phyloP scores from a whole-genome alignment of 2,797 vertebrate species.

The Pagetopsis macropterus region DNA sequence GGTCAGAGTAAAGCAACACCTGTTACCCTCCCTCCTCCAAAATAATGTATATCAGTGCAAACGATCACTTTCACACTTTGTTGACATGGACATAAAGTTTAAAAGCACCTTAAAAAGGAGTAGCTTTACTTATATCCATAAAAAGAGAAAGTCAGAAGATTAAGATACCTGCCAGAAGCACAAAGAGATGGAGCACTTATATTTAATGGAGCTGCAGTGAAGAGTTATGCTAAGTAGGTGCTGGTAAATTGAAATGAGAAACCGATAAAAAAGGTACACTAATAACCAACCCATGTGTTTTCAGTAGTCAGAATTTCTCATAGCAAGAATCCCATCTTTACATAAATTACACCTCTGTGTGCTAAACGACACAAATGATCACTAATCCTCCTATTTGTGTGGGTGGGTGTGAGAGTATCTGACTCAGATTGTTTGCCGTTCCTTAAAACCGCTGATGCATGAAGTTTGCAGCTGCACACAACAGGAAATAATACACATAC shows the following conservation, averaged over 20 bases:
- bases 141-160: slow-evolving; percentile 18
- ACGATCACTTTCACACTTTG: not conserved
- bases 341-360: slow-evolving; percentile 40
- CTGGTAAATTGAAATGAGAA: slow-evolving; percentile 28
- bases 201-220: slow-evolving; percentile 21
- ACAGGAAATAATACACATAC: slow-evolving; percentile 70
- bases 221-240: slow-evolving; percentile 22
- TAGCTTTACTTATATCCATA: not conserved
- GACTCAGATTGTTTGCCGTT: slow-evolving; percentile 31
- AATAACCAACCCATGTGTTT: slow-evolving; percentile 29
- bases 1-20: not conserved
- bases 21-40: not conserved
- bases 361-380: slow-evolving; percentile 55
- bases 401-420: not conserved
- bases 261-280: slow-evolving; percentile 26
- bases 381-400: slow-evolving; percentile 33
- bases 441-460: slow-evolving; percentile 66
- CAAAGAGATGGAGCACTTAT: slow-evolving; percentile 25
- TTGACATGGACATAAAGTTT: slow-evolving; percentile 1
- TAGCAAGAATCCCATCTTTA: slow-evolving; percentile 30
- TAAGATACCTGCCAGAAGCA: slow-evolving; percentile 16
- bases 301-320: slow-evolving; percentile 24
- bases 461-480: slow-evolving; percentile 66
- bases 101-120: not conserved
- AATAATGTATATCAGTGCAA: not conserved